Conservation (phyloP, 1,140 invertebrate genomes). For the Lordiphosa mommai region DNA sequence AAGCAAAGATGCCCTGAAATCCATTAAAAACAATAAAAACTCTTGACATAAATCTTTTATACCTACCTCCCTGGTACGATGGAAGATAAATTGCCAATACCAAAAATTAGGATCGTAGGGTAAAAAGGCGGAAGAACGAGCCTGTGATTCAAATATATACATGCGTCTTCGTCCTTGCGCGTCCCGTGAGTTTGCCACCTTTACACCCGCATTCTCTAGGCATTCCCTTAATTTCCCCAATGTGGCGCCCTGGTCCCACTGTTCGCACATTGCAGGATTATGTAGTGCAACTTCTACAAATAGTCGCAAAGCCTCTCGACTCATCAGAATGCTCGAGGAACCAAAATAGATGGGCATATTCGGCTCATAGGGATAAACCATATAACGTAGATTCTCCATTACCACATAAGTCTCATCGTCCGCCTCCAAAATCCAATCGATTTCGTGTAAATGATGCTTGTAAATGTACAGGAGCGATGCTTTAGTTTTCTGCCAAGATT, state of each 20-base stretch:
- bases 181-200: neutral
- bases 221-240: constrained; percentile 5
- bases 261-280: constrained; percentile 7
- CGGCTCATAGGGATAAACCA: constrained; percentile 87
- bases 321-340: constrained; percentile 93
- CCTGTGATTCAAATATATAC: constrained; percentile 8
- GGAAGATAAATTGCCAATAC: constrained; percentile 7
- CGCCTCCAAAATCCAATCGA: constrained; percentile 96
- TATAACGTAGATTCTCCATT: constrained; percentile 93
- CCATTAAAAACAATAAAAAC: neutral
- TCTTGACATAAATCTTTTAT: neutral
- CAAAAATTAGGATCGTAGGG: neutral
- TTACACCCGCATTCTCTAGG: constrained; percentile 6
- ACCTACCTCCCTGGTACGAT: constrained; percentile 2
- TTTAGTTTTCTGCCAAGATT: constrained; percentile 96
- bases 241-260: neutral
- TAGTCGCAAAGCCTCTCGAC: constrained; percentile 82
- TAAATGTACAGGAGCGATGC: constrained; percentile 93
- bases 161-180: constrained; percentile 6
- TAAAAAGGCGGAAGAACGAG: neutral
- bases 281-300: constrained; percentile 4
- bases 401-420: constrained; percentile 96
- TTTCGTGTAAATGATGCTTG: constrained; percentile 87
- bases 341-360: constrained; percentile 91
- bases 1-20: neutral